Evolutionary conservation across 2,113 vertebrate species (phyloP).

Genomic region (Suncus etruscus): DNA sequence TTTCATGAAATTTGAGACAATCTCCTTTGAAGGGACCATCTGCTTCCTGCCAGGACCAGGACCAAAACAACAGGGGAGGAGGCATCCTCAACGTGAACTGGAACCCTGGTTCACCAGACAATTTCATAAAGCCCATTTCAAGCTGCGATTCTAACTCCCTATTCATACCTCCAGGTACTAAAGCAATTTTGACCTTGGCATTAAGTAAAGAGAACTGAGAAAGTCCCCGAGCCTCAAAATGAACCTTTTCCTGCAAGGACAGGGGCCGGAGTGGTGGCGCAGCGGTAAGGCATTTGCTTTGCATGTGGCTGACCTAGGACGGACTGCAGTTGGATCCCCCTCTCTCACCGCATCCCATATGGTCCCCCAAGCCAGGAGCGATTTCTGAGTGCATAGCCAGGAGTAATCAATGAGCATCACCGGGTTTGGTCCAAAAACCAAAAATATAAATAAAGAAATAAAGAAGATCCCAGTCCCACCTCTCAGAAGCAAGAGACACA

Average conservation of each 20-base stretch:
- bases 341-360: no score
- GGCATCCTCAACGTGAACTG: not conserved
- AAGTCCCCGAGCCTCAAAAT: not conserved
- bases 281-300: no score
- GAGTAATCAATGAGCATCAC: no score
- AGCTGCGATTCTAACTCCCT: not conserved
- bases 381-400: no score
- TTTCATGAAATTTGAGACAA: slow-evolving; percentile 18
- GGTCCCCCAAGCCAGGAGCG: no score
- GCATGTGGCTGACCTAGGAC: no score
- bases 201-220: not conserved
- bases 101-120: not conserved
- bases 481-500: not conserved
- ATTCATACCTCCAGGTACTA: slow-evolving; percentile 22
- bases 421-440: no score
- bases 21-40: not conserved
- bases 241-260: not conserved
- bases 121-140: not conserved
- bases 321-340: no score
- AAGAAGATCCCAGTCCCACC: not conserved
- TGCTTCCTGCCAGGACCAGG: slow-evolving; percentile 5
- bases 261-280: no score
- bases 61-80: not conserved
- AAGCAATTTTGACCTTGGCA: not conserved
- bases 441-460: no score